phyloP scores from a whole-genome alignment of 2,888 invertebrate species.

The Atethmia centrago region DNA sequence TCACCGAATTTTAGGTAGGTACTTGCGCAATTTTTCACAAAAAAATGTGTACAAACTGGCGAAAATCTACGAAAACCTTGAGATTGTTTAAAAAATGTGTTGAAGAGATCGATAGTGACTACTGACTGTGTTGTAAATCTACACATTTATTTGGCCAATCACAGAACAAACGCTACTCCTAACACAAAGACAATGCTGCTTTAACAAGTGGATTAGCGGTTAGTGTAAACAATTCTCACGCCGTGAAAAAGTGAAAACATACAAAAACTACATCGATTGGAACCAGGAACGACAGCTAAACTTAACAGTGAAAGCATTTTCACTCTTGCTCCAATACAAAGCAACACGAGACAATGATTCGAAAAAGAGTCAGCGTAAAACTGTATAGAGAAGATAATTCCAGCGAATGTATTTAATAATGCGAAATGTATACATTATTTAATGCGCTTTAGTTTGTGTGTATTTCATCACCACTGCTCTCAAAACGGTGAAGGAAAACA shows the following conservation, averaged over 20 bases:
- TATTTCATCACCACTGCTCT: too few species aligned
- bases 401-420: background rate
- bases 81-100: background rate
- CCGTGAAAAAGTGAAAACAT: conserved; percentile 50
- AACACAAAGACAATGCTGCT: conserved; percentile 33
- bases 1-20: too few species aligned
- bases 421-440: too few species aligned
- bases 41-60: too few species aligned
- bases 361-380: conserved; percentile 4
- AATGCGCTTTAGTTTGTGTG: too few species aligned
- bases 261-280: conserved; percentile 40
- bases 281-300: conserved; percentile 29
- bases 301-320: conserved; percentile 49
- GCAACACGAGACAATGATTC: background rate
- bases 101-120: background rate
- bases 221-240: conserved; percentile 39
- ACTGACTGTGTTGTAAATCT: background rate
- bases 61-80: background rate
- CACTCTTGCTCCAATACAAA: conserved; percentile 24
- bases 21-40: background rate
- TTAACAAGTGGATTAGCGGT: conserved; percentile 34
- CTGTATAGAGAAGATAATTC: background rate
- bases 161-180: conserved; percentile 15
- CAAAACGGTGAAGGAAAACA: too few species aligned
- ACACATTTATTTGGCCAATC: background rate